Percentiles rank a stretch among this genome's conserved stretches.
These are phyloP conservation scores for Tinamus guttatus DNA, from an alignment of 2,113 vertebrate species.

Conservation along the genomic window DNA sequence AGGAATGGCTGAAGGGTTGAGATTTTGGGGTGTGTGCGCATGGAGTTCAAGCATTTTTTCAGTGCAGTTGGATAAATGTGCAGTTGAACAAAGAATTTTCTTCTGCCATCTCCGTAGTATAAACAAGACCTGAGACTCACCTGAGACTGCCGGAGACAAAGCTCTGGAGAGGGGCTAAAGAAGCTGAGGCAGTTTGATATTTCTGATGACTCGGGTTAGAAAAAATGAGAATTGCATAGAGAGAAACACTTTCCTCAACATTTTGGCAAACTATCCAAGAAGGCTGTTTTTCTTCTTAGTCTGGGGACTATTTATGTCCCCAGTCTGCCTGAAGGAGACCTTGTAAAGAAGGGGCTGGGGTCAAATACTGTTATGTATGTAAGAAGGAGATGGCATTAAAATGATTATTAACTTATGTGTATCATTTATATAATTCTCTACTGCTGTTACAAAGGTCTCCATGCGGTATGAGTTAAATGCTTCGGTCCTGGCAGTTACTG, in stretches of 20 bases:
- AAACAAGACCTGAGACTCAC: too few relatives aligned
- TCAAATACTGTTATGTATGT: not conserved
- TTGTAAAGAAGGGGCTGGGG: not conserved
- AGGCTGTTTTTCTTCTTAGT: rapidly evolving
- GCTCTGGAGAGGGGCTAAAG: not conserved
- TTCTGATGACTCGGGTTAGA: not conserved
- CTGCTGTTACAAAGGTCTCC: not conserved
- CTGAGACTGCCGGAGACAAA: too few relatives aligned
- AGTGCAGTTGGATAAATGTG: not conserved
- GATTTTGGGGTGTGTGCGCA: not conserved
- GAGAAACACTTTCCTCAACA: not conserved
- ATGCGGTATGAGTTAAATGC: not conserved
- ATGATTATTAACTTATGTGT: not conserved
- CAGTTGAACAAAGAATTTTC: not conserved
- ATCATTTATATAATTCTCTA: not conserved
- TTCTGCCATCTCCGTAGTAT: not conserved
- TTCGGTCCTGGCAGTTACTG: not conserved
- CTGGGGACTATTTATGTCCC: not conserved
- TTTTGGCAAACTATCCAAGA: not conserved
- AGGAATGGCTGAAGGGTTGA: not conserved
- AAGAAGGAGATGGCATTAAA: not conserved
- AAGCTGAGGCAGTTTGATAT: not conserved
- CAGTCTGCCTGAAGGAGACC: not conserved
- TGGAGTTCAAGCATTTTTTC: not conserved
- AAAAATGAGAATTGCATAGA: not conserved